Conservation (phyloP, 2,797 vertebrate genomes). For the Pipistrellus nathusii region DNA sequence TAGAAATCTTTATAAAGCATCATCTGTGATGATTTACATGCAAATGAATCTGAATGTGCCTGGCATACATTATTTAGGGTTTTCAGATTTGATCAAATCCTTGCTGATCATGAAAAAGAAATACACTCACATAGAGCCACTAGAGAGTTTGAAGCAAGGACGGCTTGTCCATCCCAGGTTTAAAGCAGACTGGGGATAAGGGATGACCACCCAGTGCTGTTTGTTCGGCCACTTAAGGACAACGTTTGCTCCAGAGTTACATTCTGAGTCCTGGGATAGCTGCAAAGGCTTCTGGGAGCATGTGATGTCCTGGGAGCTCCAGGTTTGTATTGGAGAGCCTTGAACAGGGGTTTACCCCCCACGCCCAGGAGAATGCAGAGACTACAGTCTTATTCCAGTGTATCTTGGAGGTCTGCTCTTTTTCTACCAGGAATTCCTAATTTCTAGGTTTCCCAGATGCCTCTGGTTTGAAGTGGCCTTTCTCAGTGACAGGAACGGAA, state of each 20-base stretch:
- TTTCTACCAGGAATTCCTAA: not conserved
- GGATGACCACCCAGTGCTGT: not conserved
- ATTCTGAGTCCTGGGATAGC: not conserved
- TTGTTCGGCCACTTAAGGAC: not conserved
- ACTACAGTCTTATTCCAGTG: not conserved
- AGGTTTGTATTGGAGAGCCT: not conserved
- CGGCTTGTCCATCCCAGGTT: not conserved
- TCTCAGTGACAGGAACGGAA: not conserved
- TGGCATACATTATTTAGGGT: slow-evolving; percentile 78
- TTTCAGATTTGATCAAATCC: slow-evolving; percentile 79
- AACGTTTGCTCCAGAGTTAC: not conserved
- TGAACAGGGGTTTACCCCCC: not conserved
- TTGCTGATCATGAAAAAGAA: slow-evolving; percentile 58
- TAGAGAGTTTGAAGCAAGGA: not conserved
- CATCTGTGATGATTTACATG: slow-evolving; percentile 84
- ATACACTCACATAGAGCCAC: not conserved
- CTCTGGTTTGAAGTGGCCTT: not conserved
- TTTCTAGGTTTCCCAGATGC: not conserved
- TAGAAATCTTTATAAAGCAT: slow-evolving; percentile 80
- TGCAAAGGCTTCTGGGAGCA: not conserved
- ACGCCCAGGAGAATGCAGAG: not conserved
- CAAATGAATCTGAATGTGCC: slow-evolving; percentile 81
- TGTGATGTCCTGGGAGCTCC: not conserved
- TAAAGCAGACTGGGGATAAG: not conserved
- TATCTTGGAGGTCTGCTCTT: not conserved